These are phyloP conservation scores for Drosophila subobscura DNA, from an alignment of 1,140 invertebrate genomes.

Conservation along the genomic window DNA sequence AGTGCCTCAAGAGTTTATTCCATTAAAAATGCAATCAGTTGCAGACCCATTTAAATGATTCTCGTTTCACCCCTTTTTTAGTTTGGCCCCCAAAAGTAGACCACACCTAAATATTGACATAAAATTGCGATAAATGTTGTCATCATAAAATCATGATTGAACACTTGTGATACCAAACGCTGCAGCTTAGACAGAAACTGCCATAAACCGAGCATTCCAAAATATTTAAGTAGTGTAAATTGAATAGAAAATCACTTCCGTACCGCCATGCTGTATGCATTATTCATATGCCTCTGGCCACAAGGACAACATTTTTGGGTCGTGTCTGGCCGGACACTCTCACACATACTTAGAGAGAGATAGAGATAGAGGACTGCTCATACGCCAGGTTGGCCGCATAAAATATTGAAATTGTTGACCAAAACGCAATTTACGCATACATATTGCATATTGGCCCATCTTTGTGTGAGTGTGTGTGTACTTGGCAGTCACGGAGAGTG, in stretches of 20 bases:
- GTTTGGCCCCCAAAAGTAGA: not conserved
- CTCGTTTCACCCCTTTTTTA: no score
- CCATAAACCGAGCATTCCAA: constrained; percentile 3
- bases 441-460: constrained; percentile 35
- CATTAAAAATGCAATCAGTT: no score
- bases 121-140: constrained; percentile 19
- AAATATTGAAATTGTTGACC: constrained; percentile 57
- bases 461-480: constrained; percentile 2
- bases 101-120: constrained; percentile 11
- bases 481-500: not conserved
- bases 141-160: constrained; percentile 1
- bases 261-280: constrained; percentile 21
- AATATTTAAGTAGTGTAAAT: constrained; percentile 48
- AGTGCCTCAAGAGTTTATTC: no score
- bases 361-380: constrained; percentile 23
- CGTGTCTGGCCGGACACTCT: not conserved
- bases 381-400: constrained; percentile 43
- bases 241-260: constrained; percentile 48
- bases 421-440: constrained; percentile 51
- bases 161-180: not conserved
- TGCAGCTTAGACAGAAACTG: constrained; percentile 2
- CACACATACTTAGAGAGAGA: not conserved
- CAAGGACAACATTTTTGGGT: constrained; percentile 24
- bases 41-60: no score
- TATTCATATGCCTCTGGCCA: constrained; percentile 32